A percentile compares a stretch with the other conserved stretches of the same genome.
Conservation (phyloP, 2,113 vertebrate species). For the Peromyscus californicus region DNA sequence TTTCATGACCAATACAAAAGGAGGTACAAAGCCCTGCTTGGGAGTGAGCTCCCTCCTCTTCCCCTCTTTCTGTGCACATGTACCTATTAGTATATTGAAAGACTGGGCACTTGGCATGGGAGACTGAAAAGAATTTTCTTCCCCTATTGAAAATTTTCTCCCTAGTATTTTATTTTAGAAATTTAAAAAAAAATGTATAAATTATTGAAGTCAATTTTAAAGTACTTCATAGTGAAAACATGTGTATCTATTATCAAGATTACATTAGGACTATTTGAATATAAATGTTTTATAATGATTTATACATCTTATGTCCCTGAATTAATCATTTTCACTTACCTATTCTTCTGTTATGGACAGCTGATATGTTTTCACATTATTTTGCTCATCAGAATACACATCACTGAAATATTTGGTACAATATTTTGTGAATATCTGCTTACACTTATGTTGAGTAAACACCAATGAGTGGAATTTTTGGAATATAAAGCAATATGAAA, state of each 20-base stretch:
- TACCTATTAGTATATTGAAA: not conserved
- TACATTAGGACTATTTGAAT: not conserved
- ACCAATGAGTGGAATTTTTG: not conserved
- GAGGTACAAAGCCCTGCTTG: not conserved
- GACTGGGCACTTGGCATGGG: not conserved
- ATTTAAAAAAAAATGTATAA: not conserved
- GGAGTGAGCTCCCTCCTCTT: fast-evolving
- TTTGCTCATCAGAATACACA: not conserved
- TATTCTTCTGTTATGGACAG: not conserved
- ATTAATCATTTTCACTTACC: no score
- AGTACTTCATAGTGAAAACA: not conserved
- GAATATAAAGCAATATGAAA: not conserved
- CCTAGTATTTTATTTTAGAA: not conserved
- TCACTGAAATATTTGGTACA: not conserved
- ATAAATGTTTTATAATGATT: not conserved
- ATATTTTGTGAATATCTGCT: not conserved
- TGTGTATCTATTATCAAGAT: not conserved
- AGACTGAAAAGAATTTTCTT: not conserved
- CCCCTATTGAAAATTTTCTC: not conserved
- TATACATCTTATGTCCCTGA: not conserved
- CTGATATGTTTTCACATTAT: not conserved
- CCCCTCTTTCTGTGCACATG: not conserved
- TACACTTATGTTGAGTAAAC: slow-evolving; percentile 1
- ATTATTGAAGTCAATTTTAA: not conserved
- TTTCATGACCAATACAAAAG: not conserved